A percentile compares a stretch with the other conserved stretches of the same genome.
phyloP scores from a whole-genome alignment of 2,888 invertebrate genomes.

The Drosophila monieri region DNA sequence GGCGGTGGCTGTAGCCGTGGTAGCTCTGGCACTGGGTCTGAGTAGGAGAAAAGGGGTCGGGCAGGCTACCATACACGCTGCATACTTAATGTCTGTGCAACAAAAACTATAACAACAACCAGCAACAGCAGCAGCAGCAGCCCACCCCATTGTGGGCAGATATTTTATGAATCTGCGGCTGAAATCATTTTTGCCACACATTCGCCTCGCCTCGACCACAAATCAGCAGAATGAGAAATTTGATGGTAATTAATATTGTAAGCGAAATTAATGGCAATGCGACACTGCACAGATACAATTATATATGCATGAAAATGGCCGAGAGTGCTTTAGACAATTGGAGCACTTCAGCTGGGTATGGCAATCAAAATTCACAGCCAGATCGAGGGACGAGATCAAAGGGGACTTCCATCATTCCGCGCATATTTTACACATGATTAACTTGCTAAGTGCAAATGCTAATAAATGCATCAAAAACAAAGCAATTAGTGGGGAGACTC shows the following conservation, averaged over 20 bases:
- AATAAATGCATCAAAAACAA: neutral
- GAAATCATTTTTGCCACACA: conserved; percentile 69
- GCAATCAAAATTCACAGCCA: conserved; percentile 24
- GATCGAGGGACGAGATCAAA: conserved; percentile 36
- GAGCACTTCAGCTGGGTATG: conserved; percentile 39
- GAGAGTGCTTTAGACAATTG: conserved; percentile 38
- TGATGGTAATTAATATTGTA: conserved; percentile 76
- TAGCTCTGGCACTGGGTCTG: too few species aligned
- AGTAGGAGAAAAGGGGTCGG: too few species aligned
- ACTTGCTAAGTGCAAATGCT: neutral
- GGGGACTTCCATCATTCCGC: conserved; percentile 29
- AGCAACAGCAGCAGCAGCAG: neutral
- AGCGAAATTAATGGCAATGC: conserved; percentile 71
- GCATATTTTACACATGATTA: conserved; percentile 18
- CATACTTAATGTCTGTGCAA: conserved; percentile 68
- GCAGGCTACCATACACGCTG: conserved; percentile 31
- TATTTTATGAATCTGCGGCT: conserved; percentile 55
- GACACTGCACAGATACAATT: conserved; percentile 57
- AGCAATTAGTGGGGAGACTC: neutral
- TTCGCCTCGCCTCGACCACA: conserved; percentile 59
- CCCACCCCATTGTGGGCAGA: conserved; percentile 49
- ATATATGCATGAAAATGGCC: neutral
- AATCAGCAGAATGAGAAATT: conserved; percentile 77
- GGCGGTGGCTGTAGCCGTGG: conserved; percentile 2
- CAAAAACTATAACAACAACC: neutral